These are phyloP conservation scores for Limenitis camilla DNA, from an alignment of 2,888 invertebrate species.

Conservation along the genomic window DNA sequence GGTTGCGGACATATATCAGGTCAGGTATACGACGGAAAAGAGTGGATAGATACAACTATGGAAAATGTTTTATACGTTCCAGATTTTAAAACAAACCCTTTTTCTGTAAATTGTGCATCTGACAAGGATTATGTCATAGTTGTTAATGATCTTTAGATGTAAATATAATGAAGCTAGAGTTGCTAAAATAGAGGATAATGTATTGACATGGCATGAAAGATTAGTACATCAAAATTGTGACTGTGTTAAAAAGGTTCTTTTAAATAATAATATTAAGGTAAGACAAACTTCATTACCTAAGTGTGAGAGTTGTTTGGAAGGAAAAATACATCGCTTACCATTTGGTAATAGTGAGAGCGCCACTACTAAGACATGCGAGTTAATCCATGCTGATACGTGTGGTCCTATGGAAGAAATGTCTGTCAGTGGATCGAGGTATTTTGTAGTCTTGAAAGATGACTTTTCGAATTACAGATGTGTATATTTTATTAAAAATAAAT, in stretches of 20 bases:
- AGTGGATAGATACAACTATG: slow-evolving; percentile 22
- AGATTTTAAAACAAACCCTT: slow-evolving; percentile 20
- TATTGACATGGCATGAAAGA: slow-evolving; percentile 21
- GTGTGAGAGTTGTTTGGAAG: slow-evolving; percentile 20
- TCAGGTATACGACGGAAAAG: slow-evolving; percentile 18
- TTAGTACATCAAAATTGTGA: slow-evolving; percentile 10
- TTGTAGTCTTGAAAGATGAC: slow-evolving; percentile 28
- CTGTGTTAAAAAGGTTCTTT: slow-evolving; percentile 9
- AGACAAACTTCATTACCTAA: slow-evolving; percentile 3
- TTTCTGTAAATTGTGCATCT: slow-evolving; percentile 21
- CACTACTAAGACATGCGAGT: slow-evolving; percentile 20
- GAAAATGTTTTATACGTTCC: slow-evolving; percentile 25
- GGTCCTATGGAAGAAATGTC: slow-evolving; percentile 24
- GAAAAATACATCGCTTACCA: slow-evolving; percentile 16
- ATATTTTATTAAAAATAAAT: slow-evolving; percentile 20
- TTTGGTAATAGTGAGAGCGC: slow-evolving; percentile 1
- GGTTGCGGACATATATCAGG: slow-evolving; percentile 27
- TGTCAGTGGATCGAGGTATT: slow-evolving; percentile 27
- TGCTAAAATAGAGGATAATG: too few species aligned
- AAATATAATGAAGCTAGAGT: too few species aligned
- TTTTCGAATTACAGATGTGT: slow-evolving; percentile 19
- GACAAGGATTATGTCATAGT: not conserved
- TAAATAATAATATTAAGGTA: slow-evolving; percentile 18
- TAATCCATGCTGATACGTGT: slow-evolving; percentile 20
- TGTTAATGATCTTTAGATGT: too few species aligned